These are phyloP conservation scores for Drosophila chauvacae DNA, from an alignment of 1,140 invertebrate genomes.

Conservation along the genomic window DNA sequence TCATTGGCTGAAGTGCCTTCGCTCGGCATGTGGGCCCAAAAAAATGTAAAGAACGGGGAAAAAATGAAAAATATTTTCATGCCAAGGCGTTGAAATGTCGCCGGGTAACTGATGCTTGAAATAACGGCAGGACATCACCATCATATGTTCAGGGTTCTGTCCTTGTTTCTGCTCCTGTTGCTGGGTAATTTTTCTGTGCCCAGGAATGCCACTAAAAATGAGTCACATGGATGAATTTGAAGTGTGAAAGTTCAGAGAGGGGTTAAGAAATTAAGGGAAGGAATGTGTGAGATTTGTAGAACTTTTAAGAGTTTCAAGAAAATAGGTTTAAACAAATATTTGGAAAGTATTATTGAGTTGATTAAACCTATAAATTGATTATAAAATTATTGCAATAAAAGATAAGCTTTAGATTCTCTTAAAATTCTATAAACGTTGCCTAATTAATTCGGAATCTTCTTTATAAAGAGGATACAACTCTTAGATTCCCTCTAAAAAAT, in stretches of 20 bases:
- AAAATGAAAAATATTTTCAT: slow-evolving; percentile 65
- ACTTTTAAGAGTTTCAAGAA: too few species aligned
- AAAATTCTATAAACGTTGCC: too few species aligned
- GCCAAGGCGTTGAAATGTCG: slow-evolving; percentile 68
- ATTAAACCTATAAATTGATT: too few species aligned
- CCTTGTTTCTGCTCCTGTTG: slow-evolving; percentile 18
- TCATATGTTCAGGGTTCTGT: slow-evolving; percentile 12
- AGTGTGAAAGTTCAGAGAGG: slow-evolving; percentile 39
- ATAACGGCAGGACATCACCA: slow-evolving; percentile 48
- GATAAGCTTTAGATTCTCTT: too few species aligned
- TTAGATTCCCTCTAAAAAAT: not conserved
- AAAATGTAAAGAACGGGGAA: slow-evolving; percentile 18
- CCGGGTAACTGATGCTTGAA: slow-evolving; percentile 53
- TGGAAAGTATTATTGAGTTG: too few species aligned
- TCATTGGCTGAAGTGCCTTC: slow-evolving; percentile 63
- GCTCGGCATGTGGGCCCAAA: slow-evolving; percentile 52
- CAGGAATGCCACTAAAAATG: slow-evolving; percentile 40
- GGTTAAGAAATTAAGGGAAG: not conserved
- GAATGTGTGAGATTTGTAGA: not conserved
- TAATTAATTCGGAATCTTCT: not conserved
- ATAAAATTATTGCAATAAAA: too few species aligned
- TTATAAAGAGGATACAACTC: not conserved
- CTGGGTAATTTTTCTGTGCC: slow-evolving; percentile 28
- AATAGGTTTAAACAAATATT: too few species aligned
- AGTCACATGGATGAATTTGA: slow-evolving; percentile 58